Conservation (phyloP, 2,797 vertebrate species). For the Phaenicophaeus curvirostris region DNA sequence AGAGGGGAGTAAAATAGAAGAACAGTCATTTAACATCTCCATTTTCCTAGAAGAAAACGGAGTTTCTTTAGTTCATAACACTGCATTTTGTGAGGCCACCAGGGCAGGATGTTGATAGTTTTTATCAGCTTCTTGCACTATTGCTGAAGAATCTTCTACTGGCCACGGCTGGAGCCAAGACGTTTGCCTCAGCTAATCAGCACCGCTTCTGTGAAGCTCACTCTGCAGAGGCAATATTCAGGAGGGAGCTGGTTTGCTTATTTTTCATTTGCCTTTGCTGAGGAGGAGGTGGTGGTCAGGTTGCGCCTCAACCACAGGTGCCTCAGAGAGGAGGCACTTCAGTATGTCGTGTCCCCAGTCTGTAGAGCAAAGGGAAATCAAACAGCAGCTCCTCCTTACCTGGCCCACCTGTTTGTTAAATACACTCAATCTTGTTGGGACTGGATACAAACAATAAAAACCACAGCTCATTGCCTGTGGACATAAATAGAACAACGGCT, state of each 20-base stretch:
- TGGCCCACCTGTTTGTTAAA: slow-evolving; percentile 64
- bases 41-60: not conserved
- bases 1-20: fast-evolving
- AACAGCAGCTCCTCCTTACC: not conserved
- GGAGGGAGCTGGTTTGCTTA: not conserved
- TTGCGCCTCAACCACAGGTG: not conserved
- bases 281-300: not conserved
- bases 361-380: slow-evolving; percentile 19
- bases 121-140: not conserved
- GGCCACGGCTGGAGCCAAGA: not conserved
- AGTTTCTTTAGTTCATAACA: not conserved
- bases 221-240: not conserved
- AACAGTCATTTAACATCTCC: not conserved
- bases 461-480: not conserved
- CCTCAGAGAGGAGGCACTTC: not conserved
- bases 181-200: not conserved
- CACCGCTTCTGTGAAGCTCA: fast-evolving
- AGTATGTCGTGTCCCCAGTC: not conserved
- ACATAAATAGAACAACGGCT: not conserved
- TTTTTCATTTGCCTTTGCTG: not conserved
- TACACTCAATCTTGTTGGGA: not conserved
- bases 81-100: not conserved
- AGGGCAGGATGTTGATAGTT: not conserved
- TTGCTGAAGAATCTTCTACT: not conserved
- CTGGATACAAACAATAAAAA: not conserved